These are phyloP conservation scores for Thaumetopoea pityocampa DNA, from an alignment of 1,140 invertebrate species.

Conservation along the genomic window DNA sequence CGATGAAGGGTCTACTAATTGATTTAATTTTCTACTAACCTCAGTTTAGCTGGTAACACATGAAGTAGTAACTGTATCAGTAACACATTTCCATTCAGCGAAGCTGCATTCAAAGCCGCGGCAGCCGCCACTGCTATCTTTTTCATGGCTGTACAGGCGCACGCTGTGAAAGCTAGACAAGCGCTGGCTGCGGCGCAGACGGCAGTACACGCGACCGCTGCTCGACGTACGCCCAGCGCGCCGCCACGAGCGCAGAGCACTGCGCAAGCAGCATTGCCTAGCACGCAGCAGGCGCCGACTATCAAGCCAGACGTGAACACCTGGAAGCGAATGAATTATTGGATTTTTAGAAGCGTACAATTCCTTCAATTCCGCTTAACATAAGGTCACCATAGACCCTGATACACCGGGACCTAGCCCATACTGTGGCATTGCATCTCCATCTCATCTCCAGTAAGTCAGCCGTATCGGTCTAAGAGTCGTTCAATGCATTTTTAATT, in stretches of 20 bases:
- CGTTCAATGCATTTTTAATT: no score
- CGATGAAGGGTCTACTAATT: no score
- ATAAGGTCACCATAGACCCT: no score
- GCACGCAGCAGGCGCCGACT: conserved; percentile 53
- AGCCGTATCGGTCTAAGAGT: no score
- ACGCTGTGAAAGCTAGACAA: no score
- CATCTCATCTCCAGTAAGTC: no score
- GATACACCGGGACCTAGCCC: no score
- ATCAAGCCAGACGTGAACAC: conserved; percentile 57
- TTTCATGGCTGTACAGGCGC: conserved; percentile 32
- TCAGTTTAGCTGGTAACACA: conserved; percentile 57
- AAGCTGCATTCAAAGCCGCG: conserved; percentile 53
- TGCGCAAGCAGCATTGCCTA: conserved; percentile 54
- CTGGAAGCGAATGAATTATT: conserved; percentile 24
- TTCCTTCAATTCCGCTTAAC: no score
- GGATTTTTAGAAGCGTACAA: conserved; percentile 1
- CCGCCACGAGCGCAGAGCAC: conserved; percentile 40
- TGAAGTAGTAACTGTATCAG: conserved; percentile 51
- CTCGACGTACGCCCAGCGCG: conserved; percentile 37
- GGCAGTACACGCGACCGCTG: conserved; percentile 40
- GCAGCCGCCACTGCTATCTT: conserved; percentile 49
- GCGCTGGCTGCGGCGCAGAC: conserved; percentile 48
- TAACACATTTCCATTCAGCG: conserved; percentile 58
- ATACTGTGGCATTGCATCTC: no score
- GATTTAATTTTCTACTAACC: no score